Base-by-base conservation (phyloP, 2,888 invertebrate genomes). In the Teinopalpus imperialis region DNA sequence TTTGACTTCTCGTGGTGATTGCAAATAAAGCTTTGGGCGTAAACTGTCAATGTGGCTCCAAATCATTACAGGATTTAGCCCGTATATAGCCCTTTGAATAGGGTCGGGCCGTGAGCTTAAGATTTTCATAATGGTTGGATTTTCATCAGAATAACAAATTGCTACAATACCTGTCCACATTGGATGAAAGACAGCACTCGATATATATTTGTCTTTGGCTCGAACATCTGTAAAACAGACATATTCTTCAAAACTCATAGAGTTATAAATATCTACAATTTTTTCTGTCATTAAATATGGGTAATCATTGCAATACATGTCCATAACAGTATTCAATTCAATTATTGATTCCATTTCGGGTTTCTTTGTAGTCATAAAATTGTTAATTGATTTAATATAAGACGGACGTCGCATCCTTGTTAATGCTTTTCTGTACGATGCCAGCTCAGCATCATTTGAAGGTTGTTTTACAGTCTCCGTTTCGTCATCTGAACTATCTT, bases 11-110 rank as follows among this genome's bases (percentile, higher is more conserved):
- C 93, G 85, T 0, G 92, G 90, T 2, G 92, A 83, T 66, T 94
- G 91, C 40, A 95, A 87, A 56, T 92, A 90, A 27, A 95, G 72
- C 76, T 93, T 94, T 10, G 94, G 94, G 14, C 90, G 79, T 1
- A 95, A 74, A 42, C 91, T 91, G 56, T 95, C 94, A 16, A 89
- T 86, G 51, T 94, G 93, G 54, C 94, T 93, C 95, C 95, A 95
- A 54, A 95, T 87, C 49, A 94, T 80, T 1, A 94, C 92, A 0
- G 92, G 91, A 69, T 94, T 93, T 1, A 90, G 70, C 2, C 91
- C 91, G 41, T 93, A 90, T 0, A 91, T 90, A 0, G 92, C 90
- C 58, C 90, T 78, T 64, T 90, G 83, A 12, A 91, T 87, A 1
- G 77, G 73, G 60, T 91, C 91, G 3, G 70, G 66, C 2, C 77